Base-by-base conservation (phyloP, 2,797 vertebrate genomes). In the Myioborus miniatus region DNA sequence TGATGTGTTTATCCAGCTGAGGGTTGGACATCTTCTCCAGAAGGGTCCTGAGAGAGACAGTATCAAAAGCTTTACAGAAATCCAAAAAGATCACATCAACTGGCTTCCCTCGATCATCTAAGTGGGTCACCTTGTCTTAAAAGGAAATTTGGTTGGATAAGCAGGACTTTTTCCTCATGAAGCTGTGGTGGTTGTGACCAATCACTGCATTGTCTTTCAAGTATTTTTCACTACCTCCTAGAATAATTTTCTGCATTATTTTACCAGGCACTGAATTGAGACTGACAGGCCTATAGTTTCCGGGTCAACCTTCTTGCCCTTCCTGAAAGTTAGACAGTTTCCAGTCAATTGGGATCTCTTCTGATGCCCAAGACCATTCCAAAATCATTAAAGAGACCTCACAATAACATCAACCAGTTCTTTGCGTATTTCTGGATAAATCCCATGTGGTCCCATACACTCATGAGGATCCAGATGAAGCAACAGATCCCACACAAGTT, bases 141-240 rank as follows among this genome's bases (percentile, higher is more conserved):
- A 63, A 55, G 19, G 23, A 63, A 39, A 46, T 47, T 32, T n/a
- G 15, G 15, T 63, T 39, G 41, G 19, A n/a, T 12, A 55, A 55
- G 29, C 19, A 63, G 34, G 23, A 72, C 24, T 24, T 43, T 26
- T 4, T n/a, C 14, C 32, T 39, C 21, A 32, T 27, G 14, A 65
- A 49, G 11, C 11, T 1, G 0, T 18, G 36, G 16, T 64, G 36
- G 30, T 30, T 65, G 43, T 49, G 20, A 56, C 8, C 2, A 2
- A 24, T 15, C 59, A 64, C 21, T 47, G 43, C 13, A 41, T 0
- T 65, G 13, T 36, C 30, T 58, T 65, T 64, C 50, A 65, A 26
- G 9, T 26, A 30, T 49, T 49, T 49, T 50, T 58, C 36, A 65
- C 3, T 17, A 49, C 5, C 13, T 50, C 43, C 30, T 27, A 58